Percentiles rank a stretch among this genome's conserved stretches.
These are phyloP conservation scores for Varanus salvator DNA, from an alignment of 2,113 vertebrate species.

Conservation along the genomic window DNA sequence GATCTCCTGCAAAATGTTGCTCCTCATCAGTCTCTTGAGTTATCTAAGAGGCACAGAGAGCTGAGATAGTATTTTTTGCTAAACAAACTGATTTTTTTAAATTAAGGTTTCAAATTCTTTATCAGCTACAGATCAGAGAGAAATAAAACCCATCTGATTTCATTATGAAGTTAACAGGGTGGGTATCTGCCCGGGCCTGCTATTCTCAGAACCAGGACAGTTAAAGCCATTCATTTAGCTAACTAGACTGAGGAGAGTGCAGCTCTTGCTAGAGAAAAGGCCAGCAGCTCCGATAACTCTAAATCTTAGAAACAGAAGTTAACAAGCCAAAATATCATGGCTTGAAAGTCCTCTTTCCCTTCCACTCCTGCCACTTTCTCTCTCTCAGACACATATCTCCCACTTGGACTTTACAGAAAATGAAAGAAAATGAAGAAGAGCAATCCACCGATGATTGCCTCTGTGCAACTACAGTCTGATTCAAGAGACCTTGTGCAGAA, in stretches of 20 bases:
- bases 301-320: slow-evolving; percentile 3
- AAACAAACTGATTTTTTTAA: not conserved
- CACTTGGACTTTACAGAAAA: not conserved
- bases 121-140: not conserved
- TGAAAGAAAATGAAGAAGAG: not conserved
- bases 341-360: not conserved
- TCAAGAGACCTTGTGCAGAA: not conserved
- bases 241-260: not conserved
- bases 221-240: not conserved
- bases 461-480: not conserved
- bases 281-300: not conserved
- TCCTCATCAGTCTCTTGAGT: not conserved
- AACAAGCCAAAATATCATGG: not conserved
- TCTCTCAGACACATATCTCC: no score
- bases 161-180: not conserved
- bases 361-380: not conserved
- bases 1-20: not conserved
- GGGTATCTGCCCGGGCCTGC: not conserved
- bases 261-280: not conserved
- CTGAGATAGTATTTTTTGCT: not conserved
- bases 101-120: not conserved
- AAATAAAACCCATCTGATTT: not conserved
- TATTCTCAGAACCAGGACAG: not conserved
- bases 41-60: not conserved
- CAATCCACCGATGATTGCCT: not conserved